Evolutionary conservation across 2,888 invertebrate genomes (phyloP).

Genomic region (Crematogaster levior): DNA sequence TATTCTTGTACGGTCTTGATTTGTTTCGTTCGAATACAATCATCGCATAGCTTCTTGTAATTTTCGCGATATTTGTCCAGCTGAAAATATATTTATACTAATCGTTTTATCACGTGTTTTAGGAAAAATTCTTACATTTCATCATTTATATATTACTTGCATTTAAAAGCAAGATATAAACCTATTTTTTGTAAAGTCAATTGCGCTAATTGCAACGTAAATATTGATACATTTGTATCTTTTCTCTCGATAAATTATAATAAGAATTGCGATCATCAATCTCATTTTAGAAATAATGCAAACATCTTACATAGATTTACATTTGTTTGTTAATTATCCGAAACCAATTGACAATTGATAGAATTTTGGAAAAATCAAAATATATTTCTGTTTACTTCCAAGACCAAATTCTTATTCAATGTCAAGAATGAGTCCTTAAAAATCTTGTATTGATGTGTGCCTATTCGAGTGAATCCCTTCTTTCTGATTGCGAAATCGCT

Average conservation of each 20-base stretch:
- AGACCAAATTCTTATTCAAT: conserved; percentile 5
- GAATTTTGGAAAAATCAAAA: neutral
- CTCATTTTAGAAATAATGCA: conserved; percentile 8
- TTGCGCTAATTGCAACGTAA: neutral
- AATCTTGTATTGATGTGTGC: neutral
- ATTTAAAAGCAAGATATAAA: conserved; percentile 13
- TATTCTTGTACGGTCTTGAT: conserved; percentile 22
- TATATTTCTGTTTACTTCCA: neutral
- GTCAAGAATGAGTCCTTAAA: conserved; percentile 17
- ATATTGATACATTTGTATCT: neutral
- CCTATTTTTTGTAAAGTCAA: conserved; percentile 11
- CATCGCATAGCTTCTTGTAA: conserved; percentile 22
- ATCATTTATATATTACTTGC: neutral
- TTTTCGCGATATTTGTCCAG: neutral
- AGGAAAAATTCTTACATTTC: conserved; percentile 9
- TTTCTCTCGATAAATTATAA: conserved; percentile 2
- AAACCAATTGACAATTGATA: conserved; percentile 3
- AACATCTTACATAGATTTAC: neutral
- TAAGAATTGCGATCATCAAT: neutral
- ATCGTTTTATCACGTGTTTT: neutral
- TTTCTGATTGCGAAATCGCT: neutral
- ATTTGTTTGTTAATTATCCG: neutral
- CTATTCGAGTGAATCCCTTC: conserved; percentile 5
- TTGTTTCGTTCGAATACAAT: conserved; percentile 24
- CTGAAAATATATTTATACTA: conserved; percentile 16